These are phyloP conservation scores for Gonatopus flavifemur DNA, from an alignment of 1,140 invertebrate genomes.

Conservation along the genomic window DNA sequence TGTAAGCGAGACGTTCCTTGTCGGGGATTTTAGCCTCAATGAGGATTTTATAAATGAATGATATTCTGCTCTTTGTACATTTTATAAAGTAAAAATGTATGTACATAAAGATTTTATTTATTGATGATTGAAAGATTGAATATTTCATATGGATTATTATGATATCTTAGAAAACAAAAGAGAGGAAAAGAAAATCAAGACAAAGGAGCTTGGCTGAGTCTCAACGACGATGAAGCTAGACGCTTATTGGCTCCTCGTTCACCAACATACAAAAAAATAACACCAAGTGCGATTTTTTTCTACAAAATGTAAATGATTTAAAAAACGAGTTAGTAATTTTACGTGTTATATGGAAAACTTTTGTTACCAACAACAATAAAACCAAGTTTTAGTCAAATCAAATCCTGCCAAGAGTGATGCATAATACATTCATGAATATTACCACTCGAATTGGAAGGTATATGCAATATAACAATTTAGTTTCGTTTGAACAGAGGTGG, in stretches of 20 bases:
- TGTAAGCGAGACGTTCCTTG: no score
- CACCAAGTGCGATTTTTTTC: constrained; percentile 52
- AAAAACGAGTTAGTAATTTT: background rate
- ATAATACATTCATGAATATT: no score
- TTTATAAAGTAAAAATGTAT: constrained; percentile 33
- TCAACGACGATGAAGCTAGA: constrained; percentile 48
- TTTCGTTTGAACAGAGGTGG: no score
- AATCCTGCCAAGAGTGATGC: no score
- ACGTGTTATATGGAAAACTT: no score
- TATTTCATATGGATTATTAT: constrained; percentile 39
- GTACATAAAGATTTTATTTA: constrained; percentile 40
- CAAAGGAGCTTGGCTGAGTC: constrained; percentile 46
- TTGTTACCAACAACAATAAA: no score
- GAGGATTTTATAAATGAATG: no score
- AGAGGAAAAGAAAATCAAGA: constrained; percentile 9
- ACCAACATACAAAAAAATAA: constrained; percentile 33
- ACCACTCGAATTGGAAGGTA: no score
- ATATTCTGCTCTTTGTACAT: constrained; percentile 39
- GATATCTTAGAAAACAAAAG: constrained; percentile 21
- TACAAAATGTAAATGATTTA: constrained; percentile 22
- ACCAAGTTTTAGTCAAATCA: no score
- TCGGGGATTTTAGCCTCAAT: no score
- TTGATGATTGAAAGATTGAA: constrained; percentile 36
- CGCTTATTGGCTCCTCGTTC: constrained; percentile 50
- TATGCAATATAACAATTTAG: no score